A percentile compares a stretch with the other conserved stretches of the same genome.
phyloP scores from a whole-genome alignment of 2,888 invertebrate species.

The Andrena fulva region DNA sequence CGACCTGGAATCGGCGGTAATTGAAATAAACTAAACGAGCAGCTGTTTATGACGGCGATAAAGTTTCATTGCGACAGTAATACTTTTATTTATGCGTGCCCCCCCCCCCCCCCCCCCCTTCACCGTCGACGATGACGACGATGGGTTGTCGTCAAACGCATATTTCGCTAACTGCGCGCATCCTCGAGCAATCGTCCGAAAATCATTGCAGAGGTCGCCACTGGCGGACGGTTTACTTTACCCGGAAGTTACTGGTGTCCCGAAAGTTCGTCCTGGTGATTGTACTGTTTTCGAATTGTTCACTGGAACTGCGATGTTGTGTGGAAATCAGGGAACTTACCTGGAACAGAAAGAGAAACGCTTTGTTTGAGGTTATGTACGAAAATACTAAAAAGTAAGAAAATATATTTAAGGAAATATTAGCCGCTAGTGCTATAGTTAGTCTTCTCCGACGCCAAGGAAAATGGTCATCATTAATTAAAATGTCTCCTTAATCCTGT shows the following conservation, averaged over 20 bases:
- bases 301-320: not conserved
- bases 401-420: not conserved
- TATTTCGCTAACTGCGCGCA: constrained; percentile 54
- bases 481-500: constrained; percentile 10
- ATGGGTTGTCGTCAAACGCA: constrained; percentile 35
- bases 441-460: not conserved
- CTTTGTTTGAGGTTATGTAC: not conserved
- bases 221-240: constrained; percentile 1
- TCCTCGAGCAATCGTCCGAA: constrained; percentile 24
- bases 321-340: constrained; percentile 48
- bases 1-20: constrained; percentile 58
- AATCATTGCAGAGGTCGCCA: not conserved
- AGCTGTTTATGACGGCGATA: constrained; percentile 54
- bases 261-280: not conserved
- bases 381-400: not conserved
- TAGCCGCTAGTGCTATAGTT: not conserved
- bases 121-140: constrained; percentile 4
- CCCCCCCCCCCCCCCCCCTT: not conserved
- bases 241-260: not conserved
- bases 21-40: constrained; percentile 65
- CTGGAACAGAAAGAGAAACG: constrained; percentile 55
- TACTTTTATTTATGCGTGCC: constrained; percentile 62
- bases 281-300: not conserved
- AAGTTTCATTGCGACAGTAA: constrained; percentile 65
- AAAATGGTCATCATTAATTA: constrained; percentile 11